Evolutionary conservation across 2,797 vertebrate species (phyloP), one percentile per base, ranked within the genome.

Genomic region (Varecia variegata): DNA sequence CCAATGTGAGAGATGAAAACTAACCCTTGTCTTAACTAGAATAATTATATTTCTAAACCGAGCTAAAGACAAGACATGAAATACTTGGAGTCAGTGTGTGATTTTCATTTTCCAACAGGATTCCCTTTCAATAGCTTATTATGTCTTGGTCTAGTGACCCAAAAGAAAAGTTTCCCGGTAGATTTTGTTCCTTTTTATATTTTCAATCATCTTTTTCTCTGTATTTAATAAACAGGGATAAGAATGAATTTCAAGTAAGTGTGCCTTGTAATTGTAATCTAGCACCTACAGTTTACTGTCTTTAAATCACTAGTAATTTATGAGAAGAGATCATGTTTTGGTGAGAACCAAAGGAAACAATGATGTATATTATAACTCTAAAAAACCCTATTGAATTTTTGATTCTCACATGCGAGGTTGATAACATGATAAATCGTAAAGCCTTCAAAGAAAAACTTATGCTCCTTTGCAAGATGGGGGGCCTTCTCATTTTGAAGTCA

Each of bases 171-270:
- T 52, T 76, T 67, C 27, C 70, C 35, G 43, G 58, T 60, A 86
- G 38, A 79, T 93, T 93, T 94, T 82, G 15, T 85, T 94, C 6
- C 12, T 7, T 81, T 97, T 96, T 83, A 45, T 90, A 68, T 81
- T 50, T 94, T 90, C 70, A 88, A 45, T 17, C 18, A 52, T 83
- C 1, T 62, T 91, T 56, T 60, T 47, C 21, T 25, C n/a, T 80
- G 7, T 74, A 13, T 50, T 83, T 70, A 76, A 47, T 54, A 76
- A 92, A 84, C 52, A 40, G 32, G 3, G 1, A 14, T 32, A n/a
- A 80, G 65, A 79, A 85, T 60, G n/a, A 76, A 80, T 81, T 88
- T 95, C 62, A 76, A 88, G 32, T 71, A 62, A 68, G 7, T 77
- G 7, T 73, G 25, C 14, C 25, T 90, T 83, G 7, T 94, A 73